Percentiles rank a stretch among this genome's conserved stretches.
These are phyloP conservation scores for Psilopsiagon aymara DNA, from an alignment of 2,113 vertebrate genomes.

Conservation along the genomic window DNA sequence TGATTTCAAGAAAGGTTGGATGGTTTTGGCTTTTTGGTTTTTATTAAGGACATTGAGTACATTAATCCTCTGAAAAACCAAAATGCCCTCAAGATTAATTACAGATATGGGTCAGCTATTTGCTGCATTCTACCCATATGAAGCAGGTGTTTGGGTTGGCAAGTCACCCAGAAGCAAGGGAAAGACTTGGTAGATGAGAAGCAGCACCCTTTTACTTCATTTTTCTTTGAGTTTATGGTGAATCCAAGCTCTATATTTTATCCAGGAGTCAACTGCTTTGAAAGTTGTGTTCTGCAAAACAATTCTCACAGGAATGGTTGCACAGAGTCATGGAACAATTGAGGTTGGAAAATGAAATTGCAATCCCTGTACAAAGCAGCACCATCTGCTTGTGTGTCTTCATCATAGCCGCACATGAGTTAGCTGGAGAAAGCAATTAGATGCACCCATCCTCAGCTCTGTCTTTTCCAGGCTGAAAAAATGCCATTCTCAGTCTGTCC, in stretches of 20 bases:
- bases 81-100: conserved; percentile 9
- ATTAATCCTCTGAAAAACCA: conserved; percentile 32
- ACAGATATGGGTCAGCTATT: conserved; percentile 4
- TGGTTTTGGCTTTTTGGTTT: conserved; percentile 12
- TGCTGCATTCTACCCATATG: not conserved
- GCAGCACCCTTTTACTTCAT: not conserved
- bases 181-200: not conserved
- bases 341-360: not conserved
- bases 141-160: conserved; percentile 46
- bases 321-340: not conserved
- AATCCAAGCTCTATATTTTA: not conserved
- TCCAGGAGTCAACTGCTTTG: not conserved
- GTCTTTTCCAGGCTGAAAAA: not conserved
- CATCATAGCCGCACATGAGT: not conserved
- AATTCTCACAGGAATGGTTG: not conserved
- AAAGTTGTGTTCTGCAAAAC: not conserved
- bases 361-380: not conserved
- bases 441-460: not conserved
- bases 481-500: not conserved
- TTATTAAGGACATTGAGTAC: not conserved
- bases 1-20: not conserved
- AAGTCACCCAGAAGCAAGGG: not conserved
- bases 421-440: not conserved
- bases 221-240: not conserved
- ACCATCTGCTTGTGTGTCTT: not conserved